Base-by-base conservation (phyloP, 2,888 invertebrate species). In the Drosophila paramelanica region DNA sequence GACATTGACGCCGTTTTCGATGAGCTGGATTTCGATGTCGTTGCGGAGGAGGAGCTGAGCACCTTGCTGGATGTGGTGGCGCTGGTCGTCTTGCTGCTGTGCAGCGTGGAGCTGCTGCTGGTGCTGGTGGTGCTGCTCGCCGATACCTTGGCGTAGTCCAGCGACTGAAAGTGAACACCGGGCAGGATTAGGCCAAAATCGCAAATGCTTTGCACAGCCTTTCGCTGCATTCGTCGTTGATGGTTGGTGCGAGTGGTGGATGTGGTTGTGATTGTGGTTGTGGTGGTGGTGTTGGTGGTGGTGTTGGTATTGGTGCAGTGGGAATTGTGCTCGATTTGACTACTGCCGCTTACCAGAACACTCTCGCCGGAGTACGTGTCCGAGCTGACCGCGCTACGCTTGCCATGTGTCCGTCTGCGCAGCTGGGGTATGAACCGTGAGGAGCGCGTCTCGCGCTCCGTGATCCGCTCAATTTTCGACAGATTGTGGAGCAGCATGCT, bases 361-460 rank as follows among this genome's bases (percentile, higher is more conserved):
- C 92, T 92, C 76, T 92, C 93, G 76, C 92, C 90, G 31, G 92
- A 92, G 69, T 92, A 90, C 31, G 92, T 92, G 65, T 92, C 92
- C 57, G 92, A 92, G 67, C 89, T 92, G 67, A 89, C 90, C 36
- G 89, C 90, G 67, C 90, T 91, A 53, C 92, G 89, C 61, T 92
- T 92, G 69, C 91, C 90, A 39, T 91, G 91, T 4, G 89, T 88
- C 58, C 91, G 90, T 25, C 91, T 77, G 3, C 92, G 85, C 61
- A 92, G 75, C 55, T 92, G 91, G 10, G 92, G 92, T 71, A 92
- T 92, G 65, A 92, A 92, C 36, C 92, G 89, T 3, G 92, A 92
- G 20, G 92, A 90, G 43, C 92, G 88, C 20, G 92, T 82, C 50
- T 90, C 87, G 0, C 90, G 77, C 47, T 84, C 89, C 0, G 89